A percentile compares a stretch with the other conserved stretches of the same genome.
Evolutionary conservation across 2,797 vertebrate genomes (phyloP).

Genomic region (Cephalopachus bancanus): DNA sequence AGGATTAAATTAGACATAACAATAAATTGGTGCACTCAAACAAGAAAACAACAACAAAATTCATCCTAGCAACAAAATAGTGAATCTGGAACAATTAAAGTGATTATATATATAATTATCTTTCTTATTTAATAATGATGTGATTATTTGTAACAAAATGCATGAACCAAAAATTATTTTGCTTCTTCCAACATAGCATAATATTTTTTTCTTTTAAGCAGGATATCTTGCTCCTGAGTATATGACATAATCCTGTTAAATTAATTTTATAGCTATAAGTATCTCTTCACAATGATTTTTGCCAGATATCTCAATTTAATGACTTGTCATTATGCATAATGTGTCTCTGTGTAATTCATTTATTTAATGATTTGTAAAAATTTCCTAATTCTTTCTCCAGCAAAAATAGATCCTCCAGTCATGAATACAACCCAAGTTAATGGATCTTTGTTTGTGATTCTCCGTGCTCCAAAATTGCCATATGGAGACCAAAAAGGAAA

Average conservation of each 20-base stretch:
- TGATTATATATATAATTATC: not conserved
- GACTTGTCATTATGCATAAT: not conserved
- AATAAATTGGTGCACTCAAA: not conserved
- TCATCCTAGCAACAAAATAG: not conserved
- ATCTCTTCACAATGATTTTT: not conserved
- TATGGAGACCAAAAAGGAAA: conserved; percentile 82
- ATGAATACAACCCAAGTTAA: conserved; percentile 80
- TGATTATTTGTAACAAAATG: conserved; percentile 34
- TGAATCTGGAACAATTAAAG: conserved; percentile 1
- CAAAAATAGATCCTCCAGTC: conserved; percentile 85
- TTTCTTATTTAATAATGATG: not conserved
- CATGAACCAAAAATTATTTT: not conserved
- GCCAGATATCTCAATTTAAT: not conserved
- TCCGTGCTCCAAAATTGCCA: conserved; percentile 84
- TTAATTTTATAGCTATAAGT: not conserved
- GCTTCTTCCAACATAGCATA: not conserved
- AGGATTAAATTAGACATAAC: not conserved
- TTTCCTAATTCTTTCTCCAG: conserved; percentile 80
- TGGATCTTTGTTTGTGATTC: conserved; percentile 80
- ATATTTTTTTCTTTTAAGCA: too few relatives aligned
- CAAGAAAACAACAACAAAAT: not conserved
- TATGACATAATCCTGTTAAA: not conserved
- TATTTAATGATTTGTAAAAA: conserved; percentile 46
- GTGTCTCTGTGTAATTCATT: not conserved
- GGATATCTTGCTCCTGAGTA: not conserved